Conservation (phyloP, 1,140 invertebrate species). For the Caenorhabditis latens region DNA sequence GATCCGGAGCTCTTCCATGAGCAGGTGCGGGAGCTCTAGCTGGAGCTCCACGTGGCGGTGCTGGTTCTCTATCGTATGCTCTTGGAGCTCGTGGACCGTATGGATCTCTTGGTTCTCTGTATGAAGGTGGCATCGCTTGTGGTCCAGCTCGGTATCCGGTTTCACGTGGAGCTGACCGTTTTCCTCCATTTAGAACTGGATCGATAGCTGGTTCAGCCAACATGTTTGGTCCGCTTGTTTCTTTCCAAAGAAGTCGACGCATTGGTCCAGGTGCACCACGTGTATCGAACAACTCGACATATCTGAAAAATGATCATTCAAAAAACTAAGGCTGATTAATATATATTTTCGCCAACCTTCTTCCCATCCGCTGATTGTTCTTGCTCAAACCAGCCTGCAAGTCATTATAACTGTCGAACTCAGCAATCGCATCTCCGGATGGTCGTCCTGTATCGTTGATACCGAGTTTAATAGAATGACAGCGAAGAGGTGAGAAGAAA, state of each 20-base stretch:
- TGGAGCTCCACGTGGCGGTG: neutral
- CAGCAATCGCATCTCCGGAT: constrained; percentile 56
- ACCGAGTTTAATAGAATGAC: constrained; percentile 52
- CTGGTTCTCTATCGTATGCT: constrained; percentile 15
- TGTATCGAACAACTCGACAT: constrained; percentile 56
- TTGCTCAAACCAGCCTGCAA: neutral
- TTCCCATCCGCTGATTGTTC: constrained; percentile 58
- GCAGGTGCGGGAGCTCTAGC: neutral
- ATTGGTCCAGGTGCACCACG: constrained; percentile 55
- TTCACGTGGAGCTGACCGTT: neutral
- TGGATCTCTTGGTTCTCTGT: constrained; percentile 23
- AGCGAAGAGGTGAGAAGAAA: constrained; percentile 55
- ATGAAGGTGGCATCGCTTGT: constrained; percentile 29
- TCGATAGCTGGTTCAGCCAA: constrained; percentile 10
- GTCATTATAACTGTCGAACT: constrained; percentile 25
- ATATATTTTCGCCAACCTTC: constrained; percentile 20
- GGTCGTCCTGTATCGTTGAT: constrained; percentile 45
- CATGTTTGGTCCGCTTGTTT: constrained; percentile 17
- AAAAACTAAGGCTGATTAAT: neutral
- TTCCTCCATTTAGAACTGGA: neutral
- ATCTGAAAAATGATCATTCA: constrained; percentile 24
- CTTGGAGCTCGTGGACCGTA: constrained; percentile 15
- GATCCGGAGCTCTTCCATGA: constrained; percentile 21
- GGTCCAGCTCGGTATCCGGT: neutral
- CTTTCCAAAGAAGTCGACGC: constrained; percentile 54